Base-by-base conservation (phyloP, 2,113 vertebrate genomes). In the Eublepharis macularius region DNA sequence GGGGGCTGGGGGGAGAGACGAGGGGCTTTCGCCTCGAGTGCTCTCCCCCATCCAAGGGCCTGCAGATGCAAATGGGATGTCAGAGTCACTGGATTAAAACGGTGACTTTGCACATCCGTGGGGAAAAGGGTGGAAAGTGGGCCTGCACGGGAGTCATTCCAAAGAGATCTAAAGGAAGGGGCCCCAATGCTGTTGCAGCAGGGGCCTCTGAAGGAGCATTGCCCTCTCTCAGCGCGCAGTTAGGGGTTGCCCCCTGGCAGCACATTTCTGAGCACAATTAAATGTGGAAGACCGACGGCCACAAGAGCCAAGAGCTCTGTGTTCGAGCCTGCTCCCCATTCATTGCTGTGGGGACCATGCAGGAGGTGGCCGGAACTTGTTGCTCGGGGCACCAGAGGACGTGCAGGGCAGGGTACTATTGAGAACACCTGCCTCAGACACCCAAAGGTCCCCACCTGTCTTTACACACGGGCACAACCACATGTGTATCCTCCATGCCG, bases 11-110 rank as follows among this genome's bases (percentile, higher is more conserved):
- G 29, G 1, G 76, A 12, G n/a, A 86, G 91, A 88, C 87, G 74
- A 86, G 92, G 88, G 90, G 84, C 49, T 43, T n/a, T 32, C 3
- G n/a, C 60, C 60, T 24, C 54, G 19, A 24, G 43, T n/a, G 36
- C 34, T 14, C 21, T 29, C 32, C 24, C 21, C 9, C 76, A 19
- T 36, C 14, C 39, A 10, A 26, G 51, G 51, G 54, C 12, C 39
- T 10, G n/a, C 49, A 60, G 1, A 29, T 60, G 83, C 47, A 57
- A 57, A 24, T 57, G 32, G 80, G 78, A 49, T 16, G 9, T 14
- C 26, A 39, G 72, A 54, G 24, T 16, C 14, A 13, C 39, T 57
- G 47, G 47, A 39, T 81, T 81, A 45, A 36, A 72, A 68, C 41
- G 4, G 65, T 60, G 63, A 39, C 39, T 69, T 54, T 69, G 74